These are phyloP conservation scores for Rhadina sibilatrix DNA, from an alignment of 2,113 vertebrate genomes.

Conservation along the genomic window DNA sequence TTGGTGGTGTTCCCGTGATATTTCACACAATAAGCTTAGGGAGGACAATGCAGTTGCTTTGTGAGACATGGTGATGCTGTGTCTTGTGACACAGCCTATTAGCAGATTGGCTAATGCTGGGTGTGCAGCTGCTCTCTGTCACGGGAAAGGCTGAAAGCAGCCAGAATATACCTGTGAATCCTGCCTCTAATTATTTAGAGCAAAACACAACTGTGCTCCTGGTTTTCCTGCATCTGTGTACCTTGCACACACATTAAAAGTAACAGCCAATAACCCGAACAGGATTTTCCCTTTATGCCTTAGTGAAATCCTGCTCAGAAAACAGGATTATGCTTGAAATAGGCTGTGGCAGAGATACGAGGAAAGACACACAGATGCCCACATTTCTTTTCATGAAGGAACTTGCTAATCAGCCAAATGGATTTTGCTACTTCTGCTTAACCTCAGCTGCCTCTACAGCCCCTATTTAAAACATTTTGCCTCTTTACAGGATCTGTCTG, in stretches of 20 bases:
- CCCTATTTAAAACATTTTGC: neutral
- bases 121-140: slow-evolving; percentile 67
- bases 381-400: neutral
- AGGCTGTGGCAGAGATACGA: neutral
- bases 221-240: neutral
- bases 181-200: slow-evolving; percentile 51
- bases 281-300: neutral
- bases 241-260: neutral
- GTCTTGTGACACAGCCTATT: slow-evolving; percentile 69
- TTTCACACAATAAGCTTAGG: slow-evolving; percentile 56
- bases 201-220: neutral
- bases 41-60: slow-evolving; percentile 62
- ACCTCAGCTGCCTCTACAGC: neutral
- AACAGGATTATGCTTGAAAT: neutral
- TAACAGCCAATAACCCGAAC: neutral
- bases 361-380: neutral
- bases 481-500: neutral
- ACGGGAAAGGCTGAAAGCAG: slow-evolving; percentile 61
- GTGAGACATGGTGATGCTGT: slow-evolving; percentile 63
- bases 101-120: slow-evolving; percentile 65
- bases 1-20: slow-evolving; percentile 59
- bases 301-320: neutral
- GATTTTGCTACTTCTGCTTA: neutral
- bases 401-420: neutral
- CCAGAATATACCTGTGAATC: slow-evolving; percentile 68